A percentile compares a stretch with the other conserved stretches of the same genome.
These are phyloP conservation scores for Falcunculus frontatus DNA, from an alignment of 2,113 vertebrate species.

Conservation along the genomic window DNA sequence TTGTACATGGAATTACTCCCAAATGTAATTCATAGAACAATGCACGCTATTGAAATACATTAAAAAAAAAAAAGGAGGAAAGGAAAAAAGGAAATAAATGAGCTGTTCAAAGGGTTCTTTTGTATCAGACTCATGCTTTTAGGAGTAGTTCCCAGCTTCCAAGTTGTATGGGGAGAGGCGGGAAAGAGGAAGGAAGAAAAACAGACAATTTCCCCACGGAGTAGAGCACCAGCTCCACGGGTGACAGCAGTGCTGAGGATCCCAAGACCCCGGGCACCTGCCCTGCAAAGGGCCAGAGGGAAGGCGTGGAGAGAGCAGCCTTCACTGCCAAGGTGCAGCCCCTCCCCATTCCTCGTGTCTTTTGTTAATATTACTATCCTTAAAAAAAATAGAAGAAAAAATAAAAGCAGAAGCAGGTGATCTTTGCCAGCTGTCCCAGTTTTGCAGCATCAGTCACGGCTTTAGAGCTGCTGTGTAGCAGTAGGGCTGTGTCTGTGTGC, in stretches of 20 bases:
- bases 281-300: too few species aligned
- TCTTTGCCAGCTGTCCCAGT: not conserved
- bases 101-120: not conserved
- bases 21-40: not conserved
- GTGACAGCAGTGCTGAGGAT: not conserved
- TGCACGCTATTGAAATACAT: not conserved
- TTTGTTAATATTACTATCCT: not conserved
- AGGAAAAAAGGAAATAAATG: not conserved
- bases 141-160: not conserved
- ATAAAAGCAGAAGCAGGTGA: too few species aligned
- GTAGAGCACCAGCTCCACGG: not conserved
- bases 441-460: not conserved
- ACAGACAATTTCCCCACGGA: not conserved
- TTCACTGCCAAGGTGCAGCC: not conserved
- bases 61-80: not conserved
- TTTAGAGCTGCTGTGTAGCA: not conserved
- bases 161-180: not conserved
- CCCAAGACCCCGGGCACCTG: rapidly evolving
- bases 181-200: not conserved
- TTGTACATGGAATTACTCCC: not conserved
- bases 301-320: not conserved
- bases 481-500: not conserved
- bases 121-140: not conserved
- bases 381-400: not conserved
- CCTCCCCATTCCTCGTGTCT: rapidly evolving